Conservation (phyloP, 2,797 vertebrate species). For the Micropoecilia bifurca region DNA sequence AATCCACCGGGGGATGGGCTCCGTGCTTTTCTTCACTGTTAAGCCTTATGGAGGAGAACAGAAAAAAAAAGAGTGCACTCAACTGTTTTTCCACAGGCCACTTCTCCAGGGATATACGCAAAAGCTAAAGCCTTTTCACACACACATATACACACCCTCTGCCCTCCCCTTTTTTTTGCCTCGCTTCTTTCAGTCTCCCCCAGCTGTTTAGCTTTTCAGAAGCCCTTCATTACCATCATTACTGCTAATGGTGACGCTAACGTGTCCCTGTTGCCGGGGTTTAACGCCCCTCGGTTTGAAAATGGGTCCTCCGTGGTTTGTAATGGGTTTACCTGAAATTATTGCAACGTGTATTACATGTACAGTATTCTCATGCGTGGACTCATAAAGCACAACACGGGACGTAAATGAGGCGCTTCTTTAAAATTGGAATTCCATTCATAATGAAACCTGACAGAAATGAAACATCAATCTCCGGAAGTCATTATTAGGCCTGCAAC, state of each 20-base stretch:
- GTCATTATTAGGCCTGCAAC: neutral
- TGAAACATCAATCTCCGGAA: neutral
- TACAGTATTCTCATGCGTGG: neutral
- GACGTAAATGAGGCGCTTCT: neutral
- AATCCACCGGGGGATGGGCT: conserved; percentile 78
- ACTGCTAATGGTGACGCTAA: conserved; percentile 74
- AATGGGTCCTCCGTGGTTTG: conserved; percentile 29
- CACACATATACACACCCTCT: conserved; percentile 53
- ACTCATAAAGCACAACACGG: conserved; percentile 6
- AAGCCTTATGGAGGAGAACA: conserved; percentile 74
- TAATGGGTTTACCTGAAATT: conserved; percentile 21
- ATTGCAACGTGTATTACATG: conserved; percentile 4
- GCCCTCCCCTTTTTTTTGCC: conserved; percentile 22
- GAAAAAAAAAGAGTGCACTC: conserved; percentile 70
- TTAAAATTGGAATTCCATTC: neutral
- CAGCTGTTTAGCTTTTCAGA: conserved; percentile 78
- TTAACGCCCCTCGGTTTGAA: conserved; percentile 60
- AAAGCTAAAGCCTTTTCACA: conserved; percentile 72
- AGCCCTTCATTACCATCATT: conserved; percentile 69
- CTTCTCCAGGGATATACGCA: conserved; percentile 73
- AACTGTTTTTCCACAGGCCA: conserved; percentile 65
- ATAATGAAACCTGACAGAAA: neutral
- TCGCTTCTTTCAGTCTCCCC: conserved; percentile 44
- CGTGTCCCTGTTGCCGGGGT: conserved; percentile 64
- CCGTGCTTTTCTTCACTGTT: conserved; percentile 61